Evolutionary conservation across 2,888 invertebrate species (phyloP), one percentile per base, ranked within the genome.

Genomic region (Leptura quadrifasciata): DNA sequence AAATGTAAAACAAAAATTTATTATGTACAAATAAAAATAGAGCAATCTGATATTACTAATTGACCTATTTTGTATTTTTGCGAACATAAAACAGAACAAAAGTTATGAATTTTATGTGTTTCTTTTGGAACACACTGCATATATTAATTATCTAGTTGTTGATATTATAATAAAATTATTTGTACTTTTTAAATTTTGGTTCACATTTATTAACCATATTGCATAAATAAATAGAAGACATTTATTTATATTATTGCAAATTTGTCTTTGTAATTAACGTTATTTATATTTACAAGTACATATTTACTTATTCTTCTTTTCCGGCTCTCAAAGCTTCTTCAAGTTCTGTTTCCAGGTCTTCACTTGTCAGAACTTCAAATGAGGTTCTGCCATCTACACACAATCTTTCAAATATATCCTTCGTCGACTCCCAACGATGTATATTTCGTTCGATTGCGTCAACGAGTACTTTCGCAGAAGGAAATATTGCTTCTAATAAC

Each of bases 401-500:
- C 9, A 84, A 76, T 57, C 82, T 84, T 10, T 87, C 83, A 79
- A 90, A 91, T 60, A 90, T 81, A 0, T 83, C 83, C 79, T 89
- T 89, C 0, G 93, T 90, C 0, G 90, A 89, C 35, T 91, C 91
- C 94, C 94, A 94, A 76, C 91, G 90, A 67, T 90, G 88, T 2
- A 92, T 90, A 81, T 93, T 93, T 27, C 89, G 89, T 73, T 91
- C 90, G 39, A 93, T 87, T 39, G 91, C 90, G 61, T 89, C 86
- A 0, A 90, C 86, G 75, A 92, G 90, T 0, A 87, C 78, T 12
- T 87, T 83, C 0, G 90, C 89, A 76, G 88, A 89, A 0, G 93
- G 92, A 81, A 94, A 89, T 21, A 94, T 88, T 63, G 83, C 87
- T 4, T 90, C 89, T 68, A 94, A 84, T 72, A 91, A 89, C 5